A percentile compares a stretch with the other conserved stretches of the same genome.
These are phyloP conservation scores for Parapristionchus giblindavisi DNA, from an alignment of 2,888 invertebrate genomes.

Conservation along the genomic window DNA sequence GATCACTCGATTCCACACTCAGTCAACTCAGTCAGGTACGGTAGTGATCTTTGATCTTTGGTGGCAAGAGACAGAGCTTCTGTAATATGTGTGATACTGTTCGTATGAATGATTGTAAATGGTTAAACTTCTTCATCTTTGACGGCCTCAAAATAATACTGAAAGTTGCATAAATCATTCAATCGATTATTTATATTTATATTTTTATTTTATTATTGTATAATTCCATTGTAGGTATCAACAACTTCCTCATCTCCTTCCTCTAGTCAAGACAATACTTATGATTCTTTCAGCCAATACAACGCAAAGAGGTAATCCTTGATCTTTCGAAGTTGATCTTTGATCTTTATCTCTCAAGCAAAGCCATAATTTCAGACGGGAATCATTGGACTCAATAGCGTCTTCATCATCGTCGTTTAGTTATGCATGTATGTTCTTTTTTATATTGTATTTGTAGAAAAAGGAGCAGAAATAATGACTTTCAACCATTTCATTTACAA, in stretches of 20 bases:
- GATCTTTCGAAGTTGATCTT: too few species aligned
- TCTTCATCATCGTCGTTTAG: constrained; percentile 1
- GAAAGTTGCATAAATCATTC: too few species aligned
- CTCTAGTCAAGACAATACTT: neutral
- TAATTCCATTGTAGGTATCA: neutral
- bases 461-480: too few species aligned
- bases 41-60: neutral
- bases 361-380: constrained; percentile 18
- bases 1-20: constrained; percentile 27
- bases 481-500: too few species aligned
- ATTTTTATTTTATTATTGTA: neutral
- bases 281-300: constrained; percentile 4
- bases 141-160: too few species aligned
- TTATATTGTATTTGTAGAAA: too few species aligned
- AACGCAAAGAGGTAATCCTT: too few species aligned
- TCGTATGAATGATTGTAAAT: neutral
- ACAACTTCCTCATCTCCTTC: constrained; percentile 24
- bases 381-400: constrained; percentile 5
- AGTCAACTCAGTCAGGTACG: constrained; percentile 26
- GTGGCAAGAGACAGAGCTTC: neutral
- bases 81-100: neutral
- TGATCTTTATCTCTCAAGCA: too few species aligned
- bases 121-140: neutral
- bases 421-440: too few species aligned
- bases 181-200: too few species aligned